Conservation (phyloP, 2,888 invertebrate genomes). For the Desoria tigrina region DNA sequence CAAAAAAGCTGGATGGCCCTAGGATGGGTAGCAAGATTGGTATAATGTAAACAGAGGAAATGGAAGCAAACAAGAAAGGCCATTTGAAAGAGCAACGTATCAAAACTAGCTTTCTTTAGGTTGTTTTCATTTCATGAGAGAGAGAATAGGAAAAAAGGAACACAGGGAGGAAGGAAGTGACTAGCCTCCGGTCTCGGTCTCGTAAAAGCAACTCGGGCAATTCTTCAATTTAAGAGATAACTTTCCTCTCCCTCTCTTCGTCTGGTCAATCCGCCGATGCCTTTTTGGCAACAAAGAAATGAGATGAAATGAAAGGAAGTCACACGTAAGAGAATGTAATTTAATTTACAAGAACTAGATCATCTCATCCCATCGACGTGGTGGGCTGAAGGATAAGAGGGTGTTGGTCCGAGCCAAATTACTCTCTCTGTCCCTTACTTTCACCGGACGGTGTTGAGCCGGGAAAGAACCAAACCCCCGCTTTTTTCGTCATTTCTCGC, state of each 20-base stretch:
- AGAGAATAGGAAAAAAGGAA: too few species aligned
- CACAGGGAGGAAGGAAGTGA: conserved; percentile 16
- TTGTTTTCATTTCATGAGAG: too few species aligned
- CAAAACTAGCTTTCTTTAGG: not conserved
- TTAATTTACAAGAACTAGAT: conserved; percentile 38
- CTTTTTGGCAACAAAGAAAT: not conserved
- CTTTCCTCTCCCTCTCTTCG: not conserved
- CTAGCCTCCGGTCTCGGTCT: not conserved
- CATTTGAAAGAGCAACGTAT: not conserved
- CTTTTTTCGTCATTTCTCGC: too few species aligned
- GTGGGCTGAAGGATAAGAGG: too few species aligned
- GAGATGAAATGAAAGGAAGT: conserved; percentile 8
- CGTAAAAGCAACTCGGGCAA: not conserved
- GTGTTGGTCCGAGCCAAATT: too few species aligned
- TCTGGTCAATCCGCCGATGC: not conserved
- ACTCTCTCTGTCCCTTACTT: too few species aligned
- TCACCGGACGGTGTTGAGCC: too few species aligned
- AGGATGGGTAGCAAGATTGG: not conserved
- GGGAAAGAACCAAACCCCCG: too few species aligned
- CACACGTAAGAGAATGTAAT: conserved; percentile 38
- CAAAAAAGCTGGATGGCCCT: too few species aligned
- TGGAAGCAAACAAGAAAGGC: not conserved
- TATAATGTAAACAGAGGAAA: not conserved
- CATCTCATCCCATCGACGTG: conserved; percentile 21
- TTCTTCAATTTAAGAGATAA: conserved; percentile 4